Percentiles rank a stretch among this genome's conserved stretches.
Conservation (phyloP, 2,113 vertebrate species). For the Meriones unguiculatus region DNA sequence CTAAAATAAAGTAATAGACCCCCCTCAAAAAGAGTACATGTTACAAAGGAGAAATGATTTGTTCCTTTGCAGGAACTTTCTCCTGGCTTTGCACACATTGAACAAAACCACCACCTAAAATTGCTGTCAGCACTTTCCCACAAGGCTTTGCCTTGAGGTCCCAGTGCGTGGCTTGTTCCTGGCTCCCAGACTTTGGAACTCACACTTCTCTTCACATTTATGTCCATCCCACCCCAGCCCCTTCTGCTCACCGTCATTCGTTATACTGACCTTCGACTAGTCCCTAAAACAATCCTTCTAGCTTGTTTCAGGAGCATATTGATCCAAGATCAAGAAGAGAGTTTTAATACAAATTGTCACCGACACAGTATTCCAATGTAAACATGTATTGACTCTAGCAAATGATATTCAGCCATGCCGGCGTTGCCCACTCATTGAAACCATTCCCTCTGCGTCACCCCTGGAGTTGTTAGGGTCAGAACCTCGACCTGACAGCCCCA, state of each 20-base stretch:
- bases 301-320: conserved; percentile 66
- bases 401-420: neutral
- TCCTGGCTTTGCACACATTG: neutral
- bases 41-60: neutral
- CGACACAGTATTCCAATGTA: conserved; percentile 48
- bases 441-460: neutral
- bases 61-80: neutral
- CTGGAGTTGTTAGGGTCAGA: neutral
- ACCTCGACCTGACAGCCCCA: neutral
- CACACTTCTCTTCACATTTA: accelerated
- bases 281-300: conserved; percentile 11
- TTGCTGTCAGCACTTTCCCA: neutral
- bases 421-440: neutral
- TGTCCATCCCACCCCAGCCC: neutral
- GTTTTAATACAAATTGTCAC: conserved; percentile 68
- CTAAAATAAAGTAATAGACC: conserved; percentile 49
- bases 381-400: conserved; percentile 59
- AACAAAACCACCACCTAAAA: neutral
- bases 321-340: conserved; percentile 69
- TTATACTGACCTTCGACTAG: conserved; percentile 51
- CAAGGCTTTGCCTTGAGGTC: neutral
- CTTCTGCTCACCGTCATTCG: neutral
- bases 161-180: neutral
- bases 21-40: neutral
- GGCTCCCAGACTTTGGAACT: neutral